Evolutionary conservation across 2,888 invertebrate species (phyloP).

Genomic region (Melanostoma mellinum): DNA sequence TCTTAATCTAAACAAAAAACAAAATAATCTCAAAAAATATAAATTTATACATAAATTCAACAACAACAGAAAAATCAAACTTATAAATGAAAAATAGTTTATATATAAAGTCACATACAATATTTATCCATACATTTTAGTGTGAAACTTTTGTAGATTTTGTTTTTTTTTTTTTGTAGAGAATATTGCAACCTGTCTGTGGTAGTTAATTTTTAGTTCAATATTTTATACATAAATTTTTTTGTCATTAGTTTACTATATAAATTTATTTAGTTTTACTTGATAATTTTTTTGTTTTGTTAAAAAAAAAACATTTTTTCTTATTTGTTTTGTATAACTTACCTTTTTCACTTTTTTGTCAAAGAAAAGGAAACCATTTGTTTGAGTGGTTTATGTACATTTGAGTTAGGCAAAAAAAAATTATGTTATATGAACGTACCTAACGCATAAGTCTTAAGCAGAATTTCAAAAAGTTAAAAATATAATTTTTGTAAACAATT

Average conservation of each 20-base stretch:
- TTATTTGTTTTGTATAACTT: constrained; percentile 42
- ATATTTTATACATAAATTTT: constrained; percentile 64
- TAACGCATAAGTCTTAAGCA: constrained; percentile 48
- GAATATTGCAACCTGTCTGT: constrained; percentile 81
- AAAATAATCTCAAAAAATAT: constrained; percentile 6
- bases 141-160: constrained; percentile 68
- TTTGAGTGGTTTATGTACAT: constrained; percentile 28
- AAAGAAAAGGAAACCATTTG: constrained; percentile 29
- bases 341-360: constrained; percentile 10
- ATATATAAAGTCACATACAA: constrained; percentile 28
- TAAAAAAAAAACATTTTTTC: constrained; percentile 33
- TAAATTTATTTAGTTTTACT: constrained; percentile 63
- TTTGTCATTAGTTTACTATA: constrained; percentile 47
- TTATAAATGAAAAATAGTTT: constrained; percentile 45
- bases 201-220: constrained; percentile 82
- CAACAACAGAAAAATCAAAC: constrained; percentile 11
- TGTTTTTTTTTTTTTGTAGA: constrained; percentile 53
- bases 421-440: constrained; percentile 49
- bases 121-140: constrained; percentile 68
- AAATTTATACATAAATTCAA: constrained; percentile 19
- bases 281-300: constrained; percentile 23
- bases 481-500: constrained; percentile 41
- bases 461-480: constrained; percentile 25
- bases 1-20: constrained; percentile 36
- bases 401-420: constrained; percentile 45